These are phyloP conservation scores for Drosophila leonis DNA, from an alignment of 2,888 invertebrate genomes.

Conservation along the genomic window DNA sequence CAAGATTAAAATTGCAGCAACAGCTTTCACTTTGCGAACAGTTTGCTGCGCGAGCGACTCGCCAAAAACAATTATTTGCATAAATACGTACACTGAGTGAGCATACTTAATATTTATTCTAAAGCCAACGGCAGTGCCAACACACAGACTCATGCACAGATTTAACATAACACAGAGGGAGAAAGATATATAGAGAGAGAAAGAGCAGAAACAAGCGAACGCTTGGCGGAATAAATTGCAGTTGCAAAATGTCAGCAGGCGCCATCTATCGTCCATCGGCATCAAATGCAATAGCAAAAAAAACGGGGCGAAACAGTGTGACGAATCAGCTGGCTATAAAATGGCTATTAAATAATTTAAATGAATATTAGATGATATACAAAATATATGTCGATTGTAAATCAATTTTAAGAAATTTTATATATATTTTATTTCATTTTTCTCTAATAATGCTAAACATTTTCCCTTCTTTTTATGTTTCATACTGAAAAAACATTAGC, in stretches of 20 bases:
- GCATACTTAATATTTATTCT: slow-evolving; percentile 71
- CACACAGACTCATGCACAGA: slow-evolving; percentile 25
- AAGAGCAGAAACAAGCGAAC: slow-evolving; percentile 26
- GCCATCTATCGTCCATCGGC: slow-evolving; percentile 51
- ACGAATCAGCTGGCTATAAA: not conserved
- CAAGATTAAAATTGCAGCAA: slow-evolving; percentile 69
- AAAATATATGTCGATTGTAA: not conserved
- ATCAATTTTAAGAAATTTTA: not conserved
- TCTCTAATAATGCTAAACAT: not conserved
- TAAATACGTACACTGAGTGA: slow-evolving; percentile 52
- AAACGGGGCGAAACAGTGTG: slow-evolving; percentile 21
- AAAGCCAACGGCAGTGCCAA: slow-evolving; percentile 55
- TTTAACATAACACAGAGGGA: slow-evolving; percentile 13
- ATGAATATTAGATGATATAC: not conserved
- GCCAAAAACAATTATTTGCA: slow-evolving; percentile 78
- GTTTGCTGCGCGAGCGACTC: slow-evolving; percentile 57
- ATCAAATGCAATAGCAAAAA: slow-evolving; percentile 22
- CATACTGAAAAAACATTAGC: not conserved
- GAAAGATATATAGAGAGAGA: not conserved
- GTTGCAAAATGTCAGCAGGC: slow-evolving; percentile 59
- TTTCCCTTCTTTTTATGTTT: not conserved
- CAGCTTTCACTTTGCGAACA: slow-evolving; percentile 49
- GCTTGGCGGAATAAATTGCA: slow-evolving; percentile 61
- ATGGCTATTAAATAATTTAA: not conserved
- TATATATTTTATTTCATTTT: not conserved